phyloP scores from a whole-genome alignment of 1,140 invertebrate genomes.

The Cyclargus thomasi region DNA sequence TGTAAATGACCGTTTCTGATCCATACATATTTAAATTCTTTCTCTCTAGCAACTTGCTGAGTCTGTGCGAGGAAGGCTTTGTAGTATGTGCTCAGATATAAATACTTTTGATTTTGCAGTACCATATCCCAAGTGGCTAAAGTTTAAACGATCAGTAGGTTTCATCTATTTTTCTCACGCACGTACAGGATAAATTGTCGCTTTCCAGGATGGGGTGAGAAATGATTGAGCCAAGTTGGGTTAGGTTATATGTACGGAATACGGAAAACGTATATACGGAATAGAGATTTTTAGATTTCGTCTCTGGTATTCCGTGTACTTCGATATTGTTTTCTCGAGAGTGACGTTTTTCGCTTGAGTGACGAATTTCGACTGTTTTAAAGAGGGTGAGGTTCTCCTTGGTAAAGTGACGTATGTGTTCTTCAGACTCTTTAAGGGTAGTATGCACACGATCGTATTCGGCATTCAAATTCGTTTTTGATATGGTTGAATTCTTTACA shows the following conservation, averaged over 20 bases:
- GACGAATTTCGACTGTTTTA: conserved; percentile 18
- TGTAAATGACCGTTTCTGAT: conserved; percentile 25
- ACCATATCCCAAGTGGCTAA: conserved; percentile 28
- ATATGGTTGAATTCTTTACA: background rate
- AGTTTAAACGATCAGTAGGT: conserved; percentile 25
- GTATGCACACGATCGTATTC: conserved; percentile 26
- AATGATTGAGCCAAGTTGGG: conserved; percentile 24
- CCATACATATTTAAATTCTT: conserved; percentile 33
- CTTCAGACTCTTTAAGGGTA: conserved; percentile 18
- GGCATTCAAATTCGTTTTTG: conserved; percentile 17
- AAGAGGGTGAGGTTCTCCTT: conserved; percentile 22
- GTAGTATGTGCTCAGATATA: conserved; percentile 31
- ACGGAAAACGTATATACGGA: no score
- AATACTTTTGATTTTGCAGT: conserved; percentile 23
- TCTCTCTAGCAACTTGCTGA: conserved; percentile 26
- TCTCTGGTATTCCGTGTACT: conserved; percentile 32
- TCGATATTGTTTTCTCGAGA: conserved; percentile 34
- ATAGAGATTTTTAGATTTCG: conserved; percentile 26
- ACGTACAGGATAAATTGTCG: conserved; percentile 22
- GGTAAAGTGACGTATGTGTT: conserved; percentile 17
- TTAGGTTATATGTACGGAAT: no score
- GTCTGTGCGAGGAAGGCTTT: conserved; percentile 32
- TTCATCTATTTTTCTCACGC: conserved; percentile 30
- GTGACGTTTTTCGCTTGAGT: no score
- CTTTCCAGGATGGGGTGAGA: conserved; percentile 19